Evolutionary conservation across 2,888 invertebrate genomes (phyloP).

Genomic region (Agriotes lineatus): DNA sequence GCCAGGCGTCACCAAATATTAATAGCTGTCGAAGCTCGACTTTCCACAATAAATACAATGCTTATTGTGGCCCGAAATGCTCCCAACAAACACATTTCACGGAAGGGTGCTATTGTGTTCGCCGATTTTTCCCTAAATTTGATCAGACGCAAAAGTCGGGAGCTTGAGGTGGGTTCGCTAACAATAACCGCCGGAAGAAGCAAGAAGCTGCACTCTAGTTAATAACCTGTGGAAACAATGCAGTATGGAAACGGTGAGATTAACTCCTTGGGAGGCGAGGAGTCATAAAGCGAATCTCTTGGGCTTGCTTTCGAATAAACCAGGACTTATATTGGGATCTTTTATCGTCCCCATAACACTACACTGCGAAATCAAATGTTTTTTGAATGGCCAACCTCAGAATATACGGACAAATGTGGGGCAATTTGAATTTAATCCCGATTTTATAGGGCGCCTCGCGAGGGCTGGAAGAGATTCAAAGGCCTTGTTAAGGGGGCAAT

Average conservation of each 20-base stretch:
- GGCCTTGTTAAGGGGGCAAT: too few relatives aligned
- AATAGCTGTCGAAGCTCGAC: conserved; percentile 6
- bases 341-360: conserved; percentile 11
- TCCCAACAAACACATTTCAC: background rate
- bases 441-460: background rate
- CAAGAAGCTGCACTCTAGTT: conserved; percentile 4
- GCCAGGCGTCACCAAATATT: background rate
- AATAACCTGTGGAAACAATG: conserved; percentile 17
- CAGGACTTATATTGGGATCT: background rate
- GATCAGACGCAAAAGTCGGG: background rate
- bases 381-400: conserved; percentile 1
- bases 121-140: background rate
- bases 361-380: background rate
- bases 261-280: too few relatives aligned
- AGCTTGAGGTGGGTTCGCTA: background rate
- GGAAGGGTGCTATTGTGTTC: background rate
- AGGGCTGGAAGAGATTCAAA: too few relatives aligned
- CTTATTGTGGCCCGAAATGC: conserved; percentile 4
- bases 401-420: background rate
- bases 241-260: conserved; percentile 6
- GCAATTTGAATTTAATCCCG: background rate
- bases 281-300: conserved; percentile 5
- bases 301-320: conserved; percentile 3
- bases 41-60: conserved; percentile 8
- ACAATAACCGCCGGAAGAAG: conserved; percentile 4